phyloP scores from a whole-genome alignment of 2,888 invertebrate species.

The Habroteleia sp. region DNA sequence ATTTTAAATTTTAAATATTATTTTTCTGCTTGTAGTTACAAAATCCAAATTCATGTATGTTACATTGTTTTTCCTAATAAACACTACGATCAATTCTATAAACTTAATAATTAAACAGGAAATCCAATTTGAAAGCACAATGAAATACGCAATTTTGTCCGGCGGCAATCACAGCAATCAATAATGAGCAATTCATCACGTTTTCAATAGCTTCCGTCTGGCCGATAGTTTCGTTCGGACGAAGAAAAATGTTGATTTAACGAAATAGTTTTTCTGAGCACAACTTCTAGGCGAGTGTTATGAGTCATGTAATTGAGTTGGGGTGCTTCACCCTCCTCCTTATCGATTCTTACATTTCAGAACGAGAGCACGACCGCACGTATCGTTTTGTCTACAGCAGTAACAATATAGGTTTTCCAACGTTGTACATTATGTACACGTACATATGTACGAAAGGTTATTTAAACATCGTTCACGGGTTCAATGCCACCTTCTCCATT shows the following conservation, averaged over 20 bases:
- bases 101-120: too few relatives aligned
- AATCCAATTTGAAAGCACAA: too few relatives aligned
- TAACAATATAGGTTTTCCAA: slow-evolving; percentile 22
- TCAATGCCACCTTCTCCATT: slow-evolving; percentile 8
- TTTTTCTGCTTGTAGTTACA: too few relatives aligned
- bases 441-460: slow-evolving; percentile 12
- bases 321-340: slow-evolving; percentile 63
- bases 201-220: slow-evolving; percentile 8
- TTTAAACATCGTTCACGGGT: slow-evolving; percentile 7
- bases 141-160: too few relatives aligned
- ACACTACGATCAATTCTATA: too few relatives aligned
- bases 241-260: slow-evolving; percentile 31
- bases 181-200: too few relatives aligned
- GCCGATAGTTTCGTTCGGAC: slow-evolving; percentile 13
- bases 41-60: too few relatives aligned
- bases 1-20: too few relatives aligned
- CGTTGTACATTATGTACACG: not conserved
- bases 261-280: slow-evolving; percentile 42
- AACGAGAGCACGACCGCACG: slow-evolving; percentile 32
- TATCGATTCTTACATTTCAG: slow-evolving; percentile 60
- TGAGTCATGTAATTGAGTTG: slow-evolving; percentile 65
- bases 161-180: too few relatives aligned
- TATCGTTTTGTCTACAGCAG: slow-evolving; percentile 35
- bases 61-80: too few relatives aligned
- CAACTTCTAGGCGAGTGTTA: slow-evolving; percentile 44